A percentile compares a stretch with the other conserved stretches of the same genome.
phyloP scores from a whole-genome alignment of 2,797 vertebrate genomes.

The Squalus acanthias region DNA sequence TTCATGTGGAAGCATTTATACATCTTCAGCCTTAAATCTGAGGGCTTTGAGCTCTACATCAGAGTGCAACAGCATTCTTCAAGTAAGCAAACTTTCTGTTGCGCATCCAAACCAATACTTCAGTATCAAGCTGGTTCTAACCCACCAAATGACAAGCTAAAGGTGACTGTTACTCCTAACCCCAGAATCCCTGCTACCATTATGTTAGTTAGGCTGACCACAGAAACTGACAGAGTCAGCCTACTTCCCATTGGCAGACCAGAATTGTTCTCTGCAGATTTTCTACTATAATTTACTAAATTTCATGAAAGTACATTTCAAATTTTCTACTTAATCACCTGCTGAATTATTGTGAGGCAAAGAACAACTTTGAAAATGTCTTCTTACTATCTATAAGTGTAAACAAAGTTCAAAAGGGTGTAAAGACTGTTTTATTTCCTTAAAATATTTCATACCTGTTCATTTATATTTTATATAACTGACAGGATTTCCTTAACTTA shows the following conservation, averaged over 20 bases:
- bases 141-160: neutral
- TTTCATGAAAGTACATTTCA: neutral
- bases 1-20: neutral
- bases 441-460: neutral
- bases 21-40: neutral
- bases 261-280: neutral
- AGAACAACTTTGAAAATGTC: too few species aligned
- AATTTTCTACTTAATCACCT: neutral
- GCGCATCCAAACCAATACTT: neutral
- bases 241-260: neutral
- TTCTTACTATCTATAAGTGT: neutral
- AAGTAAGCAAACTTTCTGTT: neutral
- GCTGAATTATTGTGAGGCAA: neutral
- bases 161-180: neutral
- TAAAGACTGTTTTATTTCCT: neutral
- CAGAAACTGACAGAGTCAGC: neutral
- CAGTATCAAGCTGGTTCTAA: neutral
- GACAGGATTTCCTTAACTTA: constrained; percentile 39
- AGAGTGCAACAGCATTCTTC: neutral
- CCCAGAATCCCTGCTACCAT: neutral
- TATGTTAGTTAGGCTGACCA: neutral
- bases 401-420: neutral
- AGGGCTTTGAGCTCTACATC: neutral
- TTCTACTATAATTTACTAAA: neutral
- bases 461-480: neutral